These are phyloP conservation scores for Lithosia quadra DNA, from an alignment of 2,888 invertebrate species.

Conservation along the genomic window DNA sequence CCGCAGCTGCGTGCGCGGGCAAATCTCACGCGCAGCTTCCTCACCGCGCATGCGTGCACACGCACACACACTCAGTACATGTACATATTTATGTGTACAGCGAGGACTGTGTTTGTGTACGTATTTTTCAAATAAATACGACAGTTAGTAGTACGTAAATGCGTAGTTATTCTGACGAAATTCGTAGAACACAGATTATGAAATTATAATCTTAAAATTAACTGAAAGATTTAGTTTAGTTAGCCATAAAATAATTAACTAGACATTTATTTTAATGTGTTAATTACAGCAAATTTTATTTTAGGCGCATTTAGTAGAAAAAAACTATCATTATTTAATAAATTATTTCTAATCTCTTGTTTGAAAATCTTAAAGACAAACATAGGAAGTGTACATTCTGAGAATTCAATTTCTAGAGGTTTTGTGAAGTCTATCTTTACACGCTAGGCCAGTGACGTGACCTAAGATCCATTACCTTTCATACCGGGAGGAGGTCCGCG, in stretches of 20 bases:
- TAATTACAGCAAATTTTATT: too few relatives aligned
- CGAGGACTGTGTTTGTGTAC: conserved; percentile 29
- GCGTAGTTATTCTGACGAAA: conserved; percentile 21
- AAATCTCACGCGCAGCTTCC: conserved; percentile 87
- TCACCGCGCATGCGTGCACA: conserved; percentile 78
- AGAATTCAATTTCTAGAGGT: not conserved
- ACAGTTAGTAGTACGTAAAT: conserved; percentile 26
- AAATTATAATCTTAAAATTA: not conserved
- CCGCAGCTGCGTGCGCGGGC: conserved; percentile 83
- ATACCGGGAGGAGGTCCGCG: not conserved
- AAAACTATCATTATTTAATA: too few relatives aligned
- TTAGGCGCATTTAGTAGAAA: too few relatives aligned
- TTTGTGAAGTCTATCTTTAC: not conserved
- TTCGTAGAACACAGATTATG: not conserved
- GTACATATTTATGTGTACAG: not conserved
- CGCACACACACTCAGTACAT: conserved; percentile 49
- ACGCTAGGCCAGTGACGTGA: not conserved
- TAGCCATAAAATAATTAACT: too few relatives aligned
- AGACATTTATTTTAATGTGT: too few relatives aligned
- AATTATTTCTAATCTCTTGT: not conserved
- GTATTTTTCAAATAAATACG: conserved; percentile 37
- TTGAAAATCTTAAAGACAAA: not conserved
- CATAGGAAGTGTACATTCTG: not conserved
- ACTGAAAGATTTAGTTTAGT: not conserved
- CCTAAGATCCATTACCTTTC: not conserved